Conservation (phyloP, 1,140 invertebrate genomes). For the Pogonomyrmex californicus region DNA sequence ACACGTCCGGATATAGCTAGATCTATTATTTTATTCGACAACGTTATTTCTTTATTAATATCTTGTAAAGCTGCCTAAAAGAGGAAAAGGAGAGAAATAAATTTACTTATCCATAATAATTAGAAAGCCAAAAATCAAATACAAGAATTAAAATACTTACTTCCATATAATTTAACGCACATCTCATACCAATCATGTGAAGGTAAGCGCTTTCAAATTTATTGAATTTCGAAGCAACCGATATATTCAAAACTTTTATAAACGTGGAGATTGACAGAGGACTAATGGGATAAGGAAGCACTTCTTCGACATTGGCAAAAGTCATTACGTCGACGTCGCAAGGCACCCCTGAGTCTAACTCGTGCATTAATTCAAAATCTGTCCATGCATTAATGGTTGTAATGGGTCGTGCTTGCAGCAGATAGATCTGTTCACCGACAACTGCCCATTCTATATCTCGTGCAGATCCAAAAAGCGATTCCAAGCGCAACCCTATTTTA, state of each 20-base stretch:
- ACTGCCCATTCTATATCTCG: slow-evolving; percentile 94
- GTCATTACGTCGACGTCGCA: slow-evolving; percentile 86
- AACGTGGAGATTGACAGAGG: slow-evolving; percentile 85
- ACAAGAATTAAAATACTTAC: slow-evolving; percentile 80
- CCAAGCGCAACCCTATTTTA: slow-evolving; percentile 88
- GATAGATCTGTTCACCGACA: slow-evolving; percentile 87
- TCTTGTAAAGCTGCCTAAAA: slow-evolving; percentile 83
- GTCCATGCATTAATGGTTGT: slow-evolving; percentile 91
- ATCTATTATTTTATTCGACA: slow-evolving; percentile 87
- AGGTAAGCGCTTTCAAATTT: neutral
- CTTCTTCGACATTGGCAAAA: slow-evolving; percentile 90
- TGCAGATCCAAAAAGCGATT: slow-evolving; percentile 89
- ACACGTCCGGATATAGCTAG: slow-evolving; percentile 89
- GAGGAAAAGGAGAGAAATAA: slow-evolving; percentile 2
- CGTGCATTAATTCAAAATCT: slow-evolving; percentile 91
- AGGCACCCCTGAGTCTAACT: slow-evolving; percentile 89
- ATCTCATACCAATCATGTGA: slow-evolving; percentile 57
- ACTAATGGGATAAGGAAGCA: slow-evolving; percentile 87
- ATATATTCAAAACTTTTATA: slow-evolving; percentile 79
- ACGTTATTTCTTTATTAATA: slow-evolving; percentile 82
- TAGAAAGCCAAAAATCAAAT: slow-evolving; percentile 35
- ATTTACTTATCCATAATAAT: slow-evolving; percentile 32
- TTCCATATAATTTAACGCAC: slow-evolving; percentile 85
- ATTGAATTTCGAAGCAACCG: slow-evolving; percentile 34
- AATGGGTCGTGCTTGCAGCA: slow-evolving; percentile 92